Base-by-base conservation (phyloP, 1,140 invertebrate species). In the Thaumetopoea pityocampa region DNA sequence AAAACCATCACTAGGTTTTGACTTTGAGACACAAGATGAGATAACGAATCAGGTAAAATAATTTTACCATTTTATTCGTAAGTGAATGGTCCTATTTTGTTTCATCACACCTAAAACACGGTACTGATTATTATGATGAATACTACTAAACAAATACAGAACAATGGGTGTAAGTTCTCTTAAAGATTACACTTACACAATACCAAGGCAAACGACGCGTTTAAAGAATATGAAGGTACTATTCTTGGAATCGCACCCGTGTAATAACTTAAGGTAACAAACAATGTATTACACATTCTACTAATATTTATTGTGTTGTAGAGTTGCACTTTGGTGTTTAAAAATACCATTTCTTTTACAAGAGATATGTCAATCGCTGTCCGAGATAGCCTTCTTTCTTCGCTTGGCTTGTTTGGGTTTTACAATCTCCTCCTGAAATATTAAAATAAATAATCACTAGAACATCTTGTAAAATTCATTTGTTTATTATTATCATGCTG, bases 391-490 rank as follows among this genome's bases (percentile, higher is more conserved):
- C 87, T 95, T 94, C 90, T 94, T 95, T 81, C 94, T 89, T 77
- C 94, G 94, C 81, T 94, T 94, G 9, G 92, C 88, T 86, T 92
- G 92, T 84, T 93, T 93, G 67, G 92, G 92, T 86, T 94, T 95
- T 2, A 93, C 89, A 54, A 93, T 90, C 86, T 94, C 94, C 63
- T 94, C 92, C 91, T 93, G 69, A 45, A 84, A 83, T n/a, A 41
- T 50, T 51, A 57, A 43, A 65, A 68, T 30, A 34, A 51, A n/a
- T n/a, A n/a, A n/a, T n/a, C n/a, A n/a, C n/a, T n/a, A n/a, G n/a
- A n/a, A n/a, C n/a, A n/a, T n/a, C n/a, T n/a, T n/a, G n/a, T n/a
- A n/a, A n/a, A n/a, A n/a, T n/a, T n/a, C n/a, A n/a, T n/a, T n/a
- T n/a, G n/a, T n/a, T n/a, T n/a, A n/a, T n/a, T n/a, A n/a, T n/a